phyloP scores from a whole-genome alignment of 1,140 invertebrate species.

The Myzus persicae region DNA sequence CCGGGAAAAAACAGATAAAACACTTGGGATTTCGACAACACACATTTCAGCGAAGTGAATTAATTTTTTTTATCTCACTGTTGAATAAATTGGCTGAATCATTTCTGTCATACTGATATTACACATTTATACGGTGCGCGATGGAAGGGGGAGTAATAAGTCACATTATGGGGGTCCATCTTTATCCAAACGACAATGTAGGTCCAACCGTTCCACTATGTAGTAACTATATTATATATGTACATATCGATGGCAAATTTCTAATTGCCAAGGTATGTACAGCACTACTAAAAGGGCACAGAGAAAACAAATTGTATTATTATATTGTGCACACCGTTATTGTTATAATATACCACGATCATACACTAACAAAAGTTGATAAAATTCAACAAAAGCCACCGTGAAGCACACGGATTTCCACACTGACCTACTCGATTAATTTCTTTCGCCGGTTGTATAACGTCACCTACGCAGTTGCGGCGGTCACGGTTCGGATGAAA shows the following conservation, averaged over 20 bases:
- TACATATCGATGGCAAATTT: neutral
- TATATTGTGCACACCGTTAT: neutral
- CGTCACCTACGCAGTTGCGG: no score
- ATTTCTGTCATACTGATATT: neutral
- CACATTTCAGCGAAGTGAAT: neutral
- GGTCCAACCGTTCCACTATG: neutral
- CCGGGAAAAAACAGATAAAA: neutral
- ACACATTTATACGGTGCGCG: neutral
- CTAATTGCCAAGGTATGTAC: neutral
- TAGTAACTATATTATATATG: neutral
- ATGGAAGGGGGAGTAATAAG: neutral
- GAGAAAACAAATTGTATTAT: conserved; percentile 1
- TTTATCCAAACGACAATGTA: neutral
- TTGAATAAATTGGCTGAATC: neutral
- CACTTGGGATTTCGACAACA: neutral
- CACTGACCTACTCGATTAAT: neutral
- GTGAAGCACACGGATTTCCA: neutral
- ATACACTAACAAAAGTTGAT: neutral
- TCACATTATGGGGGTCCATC: neutral
- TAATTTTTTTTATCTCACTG: neutral
- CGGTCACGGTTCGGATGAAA: neutral
- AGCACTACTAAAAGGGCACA: neutral
- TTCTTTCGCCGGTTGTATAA: neutral
- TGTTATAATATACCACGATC: neutral
- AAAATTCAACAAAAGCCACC: neutral